A percentile compares a stretch with the other conserved stretches of the same genome.
phyloP scores from a whole-genome alignment of 2,888 invertebrate species.

The Drosophila gaucha region DNA sequence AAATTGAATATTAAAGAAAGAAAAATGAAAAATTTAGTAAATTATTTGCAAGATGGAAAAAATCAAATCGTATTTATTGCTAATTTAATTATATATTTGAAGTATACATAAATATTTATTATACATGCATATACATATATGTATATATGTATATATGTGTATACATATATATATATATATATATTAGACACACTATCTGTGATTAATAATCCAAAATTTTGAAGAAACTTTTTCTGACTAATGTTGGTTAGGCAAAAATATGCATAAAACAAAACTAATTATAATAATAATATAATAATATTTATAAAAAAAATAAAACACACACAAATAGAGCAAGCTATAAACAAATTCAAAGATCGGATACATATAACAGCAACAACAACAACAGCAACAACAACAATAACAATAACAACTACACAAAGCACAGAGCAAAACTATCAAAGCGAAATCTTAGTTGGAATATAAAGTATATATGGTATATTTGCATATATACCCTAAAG shows the following conservation, averaged over 20 bases:
- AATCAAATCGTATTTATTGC: constrained; percentile 79
- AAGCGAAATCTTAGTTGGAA: constrained; percentile 45
- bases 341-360: constrained; percentile 68
- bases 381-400: constrained; percentile 34
- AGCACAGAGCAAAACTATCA: constrained; percentile 47
- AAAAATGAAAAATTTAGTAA: constrained; percentile 52
- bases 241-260: constrained; percentile 71
- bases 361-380: constrained; percentile 52
- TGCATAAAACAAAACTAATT: constrained; percentile 42
- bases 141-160: constrained; percentile 78
- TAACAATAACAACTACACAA: constrained; percentile 41
- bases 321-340: constrained; percentile 47
- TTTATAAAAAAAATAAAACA: constrained; percentile 1
- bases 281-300: constrained; percentile 57
- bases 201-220: constrained; percentile 86
- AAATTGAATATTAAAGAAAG: constrained; percentile 1
- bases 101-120: constrained; percentile 80
- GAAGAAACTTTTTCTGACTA: constrained; percentile 85
- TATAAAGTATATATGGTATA: constrained; percentile 19
- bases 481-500: neutral
- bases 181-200: constrained; percentile 85
- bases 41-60: constrained; percentile 54
- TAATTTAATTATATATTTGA: constrained; percentile 80
- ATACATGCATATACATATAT: constrained; percentile 73
- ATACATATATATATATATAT: constrained; percentile 75